phyloP scores from a whole-genome alignment of 1,140 invertebrate species.

The Cyrtorhinus lividipennis region DNA sequence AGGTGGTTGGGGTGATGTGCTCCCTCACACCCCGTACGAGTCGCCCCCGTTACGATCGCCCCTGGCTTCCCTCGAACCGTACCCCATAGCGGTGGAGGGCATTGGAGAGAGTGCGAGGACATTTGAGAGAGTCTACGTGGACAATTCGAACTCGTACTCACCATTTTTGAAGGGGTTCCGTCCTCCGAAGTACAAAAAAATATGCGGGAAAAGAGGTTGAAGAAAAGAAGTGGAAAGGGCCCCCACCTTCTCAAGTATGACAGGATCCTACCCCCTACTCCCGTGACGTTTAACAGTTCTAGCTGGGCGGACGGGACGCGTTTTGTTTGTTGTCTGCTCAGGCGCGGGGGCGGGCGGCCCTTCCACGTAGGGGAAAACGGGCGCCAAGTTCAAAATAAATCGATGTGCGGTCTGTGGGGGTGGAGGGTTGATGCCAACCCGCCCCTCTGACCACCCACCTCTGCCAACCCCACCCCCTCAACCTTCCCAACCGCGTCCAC shows the following conservation, averaged over 20 bases:
- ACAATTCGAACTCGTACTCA: neutral
- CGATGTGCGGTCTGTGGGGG: too few species aligned
- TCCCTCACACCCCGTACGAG: neutral
- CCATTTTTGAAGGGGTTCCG: neutral
- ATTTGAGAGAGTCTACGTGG: neutral
- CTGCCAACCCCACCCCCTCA: too few species aligned
- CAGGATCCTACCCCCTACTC: too few species aligned
- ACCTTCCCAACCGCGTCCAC: too few species aligned
- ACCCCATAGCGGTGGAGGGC: neutral
- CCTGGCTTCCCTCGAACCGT: neutral
- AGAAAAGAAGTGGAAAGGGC: too few species aligned
- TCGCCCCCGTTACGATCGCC: neutral
- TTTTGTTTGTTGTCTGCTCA: constrained; percentile 9
- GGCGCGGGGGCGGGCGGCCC: neutral
- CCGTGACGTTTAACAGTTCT: too few species aligned
- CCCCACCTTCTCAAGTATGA: too few species aligned
- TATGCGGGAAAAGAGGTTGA: too few species aligned
- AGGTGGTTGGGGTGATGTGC: neutral
- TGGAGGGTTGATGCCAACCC: too few species aligned
- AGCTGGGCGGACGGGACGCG: neutral
- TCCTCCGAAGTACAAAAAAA: neutral
- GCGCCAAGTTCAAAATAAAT: constrained; percentile 6
- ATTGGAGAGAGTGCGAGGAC: neutral
- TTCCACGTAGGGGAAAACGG: constrained; percentile 1
- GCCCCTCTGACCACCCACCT: too few species aligned